Evolutionary conservation across 1,140 invertebrate genomes (phyloP).

Genomic region (Proales similis): DNA sequence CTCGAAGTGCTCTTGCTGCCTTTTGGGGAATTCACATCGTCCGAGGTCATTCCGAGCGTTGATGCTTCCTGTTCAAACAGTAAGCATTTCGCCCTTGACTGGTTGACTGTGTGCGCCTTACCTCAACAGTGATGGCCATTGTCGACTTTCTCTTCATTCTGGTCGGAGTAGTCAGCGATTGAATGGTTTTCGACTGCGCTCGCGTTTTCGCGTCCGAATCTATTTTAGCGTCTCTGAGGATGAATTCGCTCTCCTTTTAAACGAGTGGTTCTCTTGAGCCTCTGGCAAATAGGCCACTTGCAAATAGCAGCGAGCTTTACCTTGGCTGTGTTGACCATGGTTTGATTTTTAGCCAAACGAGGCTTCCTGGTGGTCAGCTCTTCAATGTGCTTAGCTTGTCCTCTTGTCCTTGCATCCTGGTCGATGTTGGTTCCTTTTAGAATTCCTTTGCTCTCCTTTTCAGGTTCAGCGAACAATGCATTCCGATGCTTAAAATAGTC

Average conservation of each 20-base stretch:
- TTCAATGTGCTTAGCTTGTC: constrained; percentile 25
- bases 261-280: not conserved
- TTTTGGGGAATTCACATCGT: constrained; percentile 3
- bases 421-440: constrained; percentile 31
- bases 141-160: constrained; percentile 7
- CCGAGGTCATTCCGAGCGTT: not conserved
- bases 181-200: constrained; percentile 21
- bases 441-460: constrained; percentile 11
- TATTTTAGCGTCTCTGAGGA: constrained; percentile 12
- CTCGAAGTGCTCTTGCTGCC: not conserved
- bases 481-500: not conserved
- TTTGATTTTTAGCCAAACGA: constrained; percentile 15
- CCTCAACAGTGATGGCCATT: constrained; percentile 8
- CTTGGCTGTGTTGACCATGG: constrained; percentile 26
- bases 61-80: too few relatives aligned
- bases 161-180: not conserved
- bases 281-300: constrained; percentile 2
- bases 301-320: constrained; percentile 1
- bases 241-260: constrained; percentile 15
- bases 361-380: constrained; percentile 1
- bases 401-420: constrained; percentile 20
- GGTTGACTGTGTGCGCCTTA: not conserved
- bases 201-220: constrained; percentile 33
- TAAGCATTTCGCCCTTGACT: too few relatives aligned
- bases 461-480: not conserved